Percentiles rank a stretch among this genome's conserved stretches.
Conservation (phyloP, 2,888 invertebrate genomes). For the Ormyrus thymus region DNA sequence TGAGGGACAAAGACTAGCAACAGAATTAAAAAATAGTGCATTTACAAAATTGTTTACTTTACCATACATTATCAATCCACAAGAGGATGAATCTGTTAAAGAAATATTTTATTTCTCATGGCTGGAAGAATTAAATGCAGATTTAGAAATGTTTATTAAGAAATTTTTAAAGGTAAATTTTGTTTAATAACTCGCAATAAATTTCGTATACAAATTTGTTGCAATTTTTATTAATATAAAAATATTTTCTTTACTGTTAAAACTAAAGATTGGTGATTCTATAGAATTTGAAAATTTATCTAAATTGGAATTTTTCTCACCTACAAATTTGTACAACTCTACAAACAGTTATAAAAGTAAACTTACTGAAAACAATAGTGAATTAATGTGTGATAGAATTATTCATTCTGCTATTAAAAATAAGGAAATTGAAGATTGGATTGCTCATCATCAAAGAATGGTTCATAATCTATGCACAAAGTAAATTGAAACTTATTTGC, state of each 20-base stretch:
- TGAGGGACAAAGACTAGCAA: slow-evolving; percentile 75
- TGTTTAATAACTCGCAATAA: neutral
- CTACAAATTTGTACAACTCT: neutral
- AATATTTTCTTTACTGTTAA: slow-evolving; percentile 1
- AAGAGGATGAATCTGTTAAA: slow-evolving; percentile 76
- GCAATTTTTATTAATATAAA: neutral
- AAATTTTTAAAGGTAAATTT: slow-evolving; percentile 56
- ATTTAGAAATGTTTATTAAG: slow-evolving; percentile 59
- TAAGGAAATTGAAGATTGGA: slow-evolving; percentile 58
- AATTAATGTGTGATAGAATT: slow-evolving; percentile 60
- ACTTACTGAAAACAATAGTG: slow-evolving; percentile 24
- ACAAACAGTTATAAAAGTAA: slow-evolving; percentile 13
- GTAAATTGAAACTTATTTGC: slow-evolving; percentile 48
- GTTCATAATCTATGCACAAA: slow-evolving; percentile 52
- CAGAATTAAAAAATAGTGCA: slow-evolving; percentile 76
- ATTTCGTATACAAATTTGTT: neutral
- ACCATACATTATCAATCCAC: slow-evolving; percentile 77
- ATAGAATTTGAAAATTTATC: neutral
- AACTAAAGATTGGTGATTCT: neutral
- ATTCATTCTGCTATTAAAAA: slow-evolving; percentile 63
- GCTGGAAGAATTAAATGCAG: slow-evolving; percentile 58
- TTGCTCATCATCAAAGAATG: slow-evolving; percentile 50
- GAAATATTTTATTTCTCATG: slow-evolving; percentile 74
- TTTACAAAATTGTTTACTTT: slow-evolving; percentile 78
- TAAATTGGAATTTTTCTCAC: neutral